Evolutionary conservation across 2,113 vertebrate genomes (phyloP).

Genomic region (Psittacus erithacus): DNA sequence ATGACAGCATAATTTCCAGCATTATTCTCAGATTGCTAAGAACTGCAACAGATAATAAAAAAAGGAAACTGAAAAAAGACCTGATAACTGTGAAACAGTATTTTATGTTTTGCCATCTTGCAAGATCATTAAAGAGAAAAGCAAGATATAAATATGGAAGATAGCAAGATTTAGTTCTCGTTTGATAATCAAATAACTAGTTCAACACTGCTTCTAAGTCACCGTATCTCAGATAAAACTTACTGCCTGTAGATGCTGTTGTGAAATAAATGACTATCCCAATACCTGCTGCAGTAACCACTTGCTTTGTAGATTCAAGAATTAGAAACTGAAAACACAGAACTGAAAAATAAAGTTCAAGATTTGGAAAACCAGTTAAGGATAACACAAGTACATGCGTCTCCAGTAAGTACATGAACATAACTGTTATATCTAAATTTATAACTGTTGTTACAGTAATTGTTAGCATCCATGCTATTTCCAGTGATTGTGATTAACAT

Average conservation of each 20-base stretch:
- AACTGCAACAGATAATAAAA: neutral
- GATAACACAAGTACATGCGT: constrained; percentile 79
- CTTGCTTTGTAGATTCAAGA: constrained; percentile 93
- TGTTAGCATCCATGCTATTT: neutral
- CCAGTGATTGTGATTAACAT: neutral
- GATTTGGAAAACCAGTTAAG: constrained; percentile 92
- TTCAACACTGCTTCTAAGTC: neutral
- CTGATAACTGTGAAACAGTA: neutral
- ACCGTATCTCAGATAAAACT: neutral
- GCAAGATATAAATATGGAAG: neutral
- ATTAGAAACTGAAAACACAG: constrained; percentile 93
- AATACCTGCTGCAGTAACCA: constrained; percentile 11
- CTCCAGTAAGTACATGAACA: constrained; percentile 83
- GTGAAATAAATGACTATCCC: neutral
- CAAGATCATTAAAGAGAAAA: neutral
- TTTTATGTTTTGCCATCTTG: neutral
- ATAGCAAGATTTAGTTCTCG: neutral
- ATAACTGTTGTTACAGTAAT: neutral
- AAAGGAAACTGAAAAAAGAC: neutral
- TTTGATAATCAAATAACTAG: neutral
- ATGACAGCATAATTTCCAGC: neutral
- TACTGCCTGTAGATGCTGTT: neutral
- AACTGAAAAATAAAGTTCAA: constrained; percentile 94
- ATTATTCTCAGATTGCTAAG: neutral
- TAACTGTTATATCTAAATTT: neutral